Evolutionary conservation across 2,888 invertebrate species (phyloP).

Genomic region (Abrostola tripartita): DNA sequence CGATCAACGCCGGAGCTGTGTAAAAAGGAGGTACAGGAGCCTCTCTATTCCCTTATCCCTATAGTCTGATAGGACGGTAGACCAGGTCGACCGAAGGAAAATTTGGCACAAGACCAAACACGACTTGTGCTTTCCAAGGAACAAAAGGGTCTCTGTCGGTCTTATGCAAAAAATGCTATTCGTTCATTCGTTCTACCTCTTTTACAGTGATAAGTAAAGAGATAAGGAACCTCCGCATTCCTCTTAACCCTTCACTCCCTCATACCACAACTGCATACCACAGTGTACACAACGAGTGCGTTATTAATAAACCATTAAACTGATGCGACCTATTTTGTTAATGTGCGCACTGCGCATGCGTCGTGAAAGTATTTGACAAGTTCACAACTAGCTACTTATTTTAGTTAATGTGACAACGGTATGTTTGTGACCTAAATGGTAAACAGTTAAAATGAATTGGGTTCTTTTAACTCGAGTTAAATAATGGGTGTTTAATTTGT

Average conservation of each 20-base stretch:
- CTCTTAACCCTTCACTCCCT: constrained; percentile 5
- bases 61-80: no score
- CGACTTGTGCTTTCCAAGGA: no score
- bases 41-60: no score
- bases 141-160: no score
- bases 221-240: no score
- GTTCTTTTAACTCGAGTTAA: constrained; percentile 17
- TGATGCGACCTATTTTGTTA: constrained; percentile 54
- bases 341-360: constrained; percentile 30
- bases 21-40: no score
- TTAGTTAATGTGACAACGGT: constrained; percentile 32
- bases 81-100: no score
- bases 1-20: no score
- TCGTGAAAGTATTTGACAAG: constrained; percentile 41
- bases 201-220: no score
- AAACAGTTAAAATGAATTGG: constrained; percentile 19
- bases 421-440: constrained; percentile 22
- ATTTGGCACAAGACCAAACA: no score
- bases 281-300: constrained; percentile 37
- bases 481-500: constrained; percentile 9
- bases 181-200: no score
- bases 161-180: no score
- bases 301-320: constrained; percentile 59
- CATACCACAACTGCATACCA: constrained; percentile 45
- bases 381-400: constrained; percentile 19